A percentile compares a stretch with the other conserved stretches of the same genome.
phyloP scores from a whole-genome alignment of 2,888 invertebrate genomes.

The Microctonus aethiopoides region DNA sequence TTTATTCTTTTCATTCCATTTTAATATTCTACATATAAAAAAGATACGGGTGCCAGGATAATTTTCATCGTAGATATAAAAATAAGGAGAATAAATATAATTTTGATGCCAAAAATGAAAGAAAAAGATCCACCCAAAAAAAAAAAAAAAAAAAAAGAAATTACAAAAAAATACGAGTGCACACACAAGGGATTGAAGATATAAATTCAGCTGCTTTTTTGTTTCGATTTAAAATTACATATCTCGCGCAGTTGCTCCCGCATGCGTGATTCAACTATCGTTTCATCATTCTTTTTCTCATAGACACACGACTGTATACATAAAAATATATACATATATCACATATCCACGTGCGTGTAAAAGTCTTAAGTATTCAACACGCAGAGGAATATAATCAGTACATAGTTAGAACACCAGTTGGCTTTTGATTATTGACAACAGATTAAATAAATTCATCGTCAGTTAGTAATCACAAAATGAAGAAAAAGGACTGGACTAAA shows the following conservation, averaged over 20 bases:
- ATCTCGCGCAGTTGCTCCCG: neutral
- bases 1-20: neutral
- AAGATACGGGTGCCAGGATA: constrained; percentile 1
- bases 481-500: neutral
- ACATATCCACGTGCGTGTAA: neutral
- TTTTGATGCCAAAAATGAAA: neutral
- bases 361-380: neutral
- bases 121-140: neutral
- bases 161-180: neutral
- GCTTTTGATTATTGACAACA: constrained; percentile 11
- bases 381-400: neutral
- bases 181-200: neutral
- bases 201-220: neutral
- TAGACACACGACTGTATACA: neutral
- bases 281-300: neutral
- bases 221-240: constrained; percentile 6
- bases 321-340: neutral
- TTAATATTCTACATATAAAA: neutral
- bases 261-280: constrained; percentile 1
- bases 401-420: constrained; percentile 1
- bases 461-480: constrained; percentile 4
- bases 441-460: constrained; percentile 25
- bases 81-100: neutral
- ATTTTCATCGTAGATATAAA: neutral
- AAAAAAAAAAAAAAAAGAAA: neutral